A percentile compares a stretch with the other conserved stretches of the same genome.
Evolutionary conservation across 2,888 invertebrate species (phyloP).

Genomic region (Stratiomys singularior): DNA sequence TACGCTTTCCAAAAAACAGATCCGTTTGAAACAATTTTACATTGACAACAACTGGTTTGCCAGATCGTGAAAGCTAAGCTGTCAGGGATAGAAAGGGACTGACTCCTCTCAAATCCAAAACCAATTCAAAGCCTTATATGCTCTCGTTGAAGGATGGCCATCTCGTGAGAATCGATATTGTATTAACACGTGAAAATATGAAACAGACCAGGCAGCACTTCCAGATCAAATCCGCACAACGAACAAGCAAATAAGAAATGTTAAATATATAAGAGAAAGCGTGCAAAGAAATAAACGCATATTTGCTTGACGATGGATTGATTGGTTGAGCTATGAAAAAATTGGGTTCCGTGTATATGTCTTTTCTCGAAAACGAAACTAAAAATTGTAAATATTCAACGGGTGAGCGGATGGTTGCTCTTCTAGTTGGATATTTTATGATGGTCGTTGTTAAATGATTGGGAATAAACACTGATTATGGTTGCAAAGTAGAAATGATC

Average conservation of each 20-base stretch:
- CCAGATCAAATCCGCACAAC: conserved; percentile 39
- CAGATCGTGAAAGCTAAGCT: conserved; percentile 59
- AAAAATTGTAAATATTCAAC: conserved; percentile 29
- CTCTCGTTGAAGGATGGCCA: conserved; percentile 40
- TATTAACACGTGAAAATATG: conserved; percentile 11
- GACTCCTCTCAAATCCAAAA: conserved; percentile 10
- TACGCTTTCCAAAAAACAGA: conserved; percentile 56
- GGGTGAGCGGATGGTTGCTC: neutral
- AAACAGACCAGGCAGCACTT: conserved; percentile 32
- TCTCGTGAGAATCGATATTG: conserved; percentile 11
- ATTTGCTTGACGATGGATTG: conserved; percentile 30
- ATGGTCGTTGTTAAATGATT: neutral
- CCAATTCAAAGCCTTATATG: neutral
- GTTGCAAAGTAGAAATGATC: conserved; percentile 13
- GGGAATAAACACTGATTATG: conserved; percentile 9
- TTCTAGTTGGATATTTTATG: conserved; percentile 30
- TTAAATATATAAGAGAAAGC: neutral
- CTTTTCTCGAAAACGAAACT: neutral
- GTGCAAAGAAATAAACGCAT: neutral
- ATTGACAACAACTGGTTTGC: conserved; percentile 65
- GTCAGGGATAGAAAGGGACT: conserved; percentile 40
- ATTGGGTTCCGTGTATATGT: conserved; percentile 8
- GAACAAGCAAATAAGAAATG: conserved; percentile 47
- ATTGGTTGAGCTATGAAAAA: conserved; percentile 29
- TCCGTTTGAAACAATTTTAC: conserved; percentile 54